Conservation (phyloP, 1,140 invertebrate species). For the Anthonomus grandis region DNA sequence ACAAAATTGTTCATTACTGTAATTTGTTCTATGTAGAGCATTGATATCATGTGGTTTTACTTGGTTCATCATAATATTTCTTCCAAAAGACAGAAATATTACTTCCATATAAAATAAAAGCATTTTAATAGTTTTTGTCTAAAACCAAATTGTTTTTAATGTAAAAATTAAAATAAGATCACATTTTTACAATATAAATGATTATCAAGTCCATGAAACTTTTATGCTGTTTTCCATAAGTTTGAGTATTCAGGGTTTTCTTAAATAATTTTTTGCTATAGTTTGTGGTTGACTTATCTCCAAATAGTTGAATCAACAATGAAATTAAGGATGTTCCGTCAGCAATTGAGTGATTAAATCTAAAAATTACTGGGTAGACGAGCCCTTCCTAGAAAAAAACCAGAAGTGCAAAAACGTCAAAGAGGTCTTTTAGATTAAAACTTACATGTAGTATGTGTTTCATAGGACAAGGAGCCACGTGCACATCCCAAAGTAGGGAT, state of each 20-base stretch:
- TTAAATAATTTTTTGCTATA: not conserved
- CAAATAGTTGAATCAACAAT: not conserved
- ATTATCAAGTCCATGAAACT: too few species aligned
- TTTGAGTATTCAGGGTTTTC: not conserved
- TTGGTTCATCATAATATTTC: not conserved
- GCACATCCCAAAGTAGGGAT: not conserved
- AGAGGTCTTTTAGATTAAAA: too few species aligned
- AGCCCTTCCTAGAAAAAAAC: not conserved
- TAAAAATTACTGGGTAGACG: not conserved
- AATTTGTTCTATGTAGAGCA: not conserved
- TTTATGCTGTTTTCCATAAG: too few species aligned
- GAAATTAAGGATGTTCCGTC: not conserved
- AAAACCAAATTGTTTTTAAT: too few species aligned
- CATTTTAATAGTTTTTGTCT: not conserved
- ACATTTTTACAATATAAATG: too few species aligned
- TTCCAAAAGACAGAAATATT: not conserved
- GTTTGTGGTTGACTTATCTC: not conserved
- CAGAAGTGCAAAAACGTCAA: too few species aligned
- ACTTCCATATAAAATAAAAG: not conserved
- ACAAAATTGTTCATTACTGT: not conserved
- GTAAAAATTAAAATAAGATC: too few species aligned
- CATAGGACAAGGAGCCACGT: not conserved
- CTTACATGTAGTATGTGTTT: not conserved
- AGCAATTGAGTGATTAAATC: not conserved
- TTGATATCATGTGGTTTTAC: not conserved